Evolutionary conservation across 1,140 invertebrate species (phyloP).

Genomic region (Aphelinus certus): DNA sequence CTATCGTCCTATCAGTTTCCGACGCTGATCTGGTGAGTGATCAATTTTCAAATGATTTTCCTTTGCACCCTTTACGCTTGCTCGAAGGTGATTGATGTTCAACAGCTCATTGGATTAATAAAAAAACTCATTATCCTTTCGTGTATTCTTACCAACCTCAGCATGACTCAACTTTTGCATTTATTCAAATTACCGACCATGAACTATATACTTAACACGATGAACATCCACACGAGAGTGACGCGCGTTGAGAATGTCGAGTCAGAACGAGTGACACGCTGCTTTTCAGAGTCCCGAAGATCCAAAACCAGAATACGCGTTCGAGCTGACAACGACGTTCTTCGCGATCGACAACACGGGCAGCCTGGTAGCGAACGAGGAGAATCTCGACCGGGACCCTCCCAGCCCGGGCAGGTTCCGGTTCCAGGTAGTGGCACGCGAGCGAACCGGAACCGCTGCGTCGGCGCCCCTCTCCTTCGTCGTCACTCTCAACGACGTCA

Average conservation of each 20-base stretch:
- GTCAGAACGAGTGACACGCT: too few relatives aligned
- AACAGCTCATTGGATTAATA: too few relatives aligned
- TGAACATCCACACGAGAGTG: too few relatives aligned
- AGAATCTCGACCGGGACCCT: slow-evolving; percentile 86
- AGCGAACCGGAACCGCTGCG: slow-evolving; percentile 79
- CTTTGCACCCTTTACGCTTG: too few relatives aligned
- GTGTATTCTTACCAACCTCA: too few relatives aligned
- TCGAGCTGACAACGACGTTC: slow-evolving; percentile 85
- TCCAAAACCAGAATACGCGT: slow-evolving; percentile 79
- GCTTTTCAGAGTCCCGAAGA: slow-evolving; percentile 70
- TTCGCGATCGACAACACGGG: slow-evolving; percentile 82
- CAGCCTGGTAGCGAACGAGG: slow-evolving; percentile 80
- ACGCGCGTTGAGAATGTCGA: too few relatives aligned
- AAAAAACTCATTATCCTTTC: too few relatives aligned
- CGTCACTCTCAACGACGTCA: slow-evolving; percentile 82
- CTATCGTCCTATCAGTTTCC: slow-evolving; percentile 77
- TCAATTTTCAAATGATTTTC: too few relatives aligned
- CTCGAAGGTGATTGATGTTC: too few relatives aligned
- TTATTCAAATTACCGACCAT: too few relatives aligned
- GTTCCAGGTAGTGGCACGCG: slow-evolving; percentile 85
- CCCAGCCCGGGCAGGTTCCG: slow-evolving; percentile 85
- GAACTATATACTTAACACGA: too few relatives aligned
- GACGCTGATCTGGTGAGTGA: slow-evolving; percentile 83
- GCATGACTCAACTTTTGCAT: too few relatives aligned
- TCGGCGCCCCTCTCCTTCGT: slow-evolving; percentile 82